These are phyloP conservation scores for Limnephilus rhombicus DNA, from an alignment of 2,888 invertebrate species.

Conservation along the genomic window DNA sequence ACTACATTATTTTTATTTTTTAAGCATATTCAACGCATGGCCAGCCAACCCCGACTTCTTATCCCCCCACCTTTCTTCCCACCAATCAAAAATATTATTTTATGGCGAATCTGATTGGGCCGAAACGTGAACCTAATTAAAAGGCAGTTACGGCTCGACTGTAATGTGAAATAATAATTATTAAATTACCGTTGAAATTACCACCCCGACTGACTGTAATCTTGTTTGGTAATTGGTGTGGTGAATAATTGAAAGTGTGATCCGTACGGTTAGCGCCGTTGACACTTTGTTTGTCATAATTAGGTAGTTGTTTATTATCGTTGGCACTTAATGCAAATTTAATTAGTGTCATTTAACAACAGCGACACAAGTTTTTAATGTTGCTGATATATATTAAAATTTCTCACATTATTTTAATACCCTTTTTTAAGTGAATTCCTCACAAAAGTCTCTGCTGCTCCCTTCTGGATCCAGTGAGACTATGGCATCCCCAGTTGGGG, in stretches of 20 bases:
- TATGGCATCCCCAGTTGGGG: no score
- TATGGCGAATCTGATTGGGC: slow-evolving; percentile 62
- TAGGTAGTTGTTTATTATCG: neutral
- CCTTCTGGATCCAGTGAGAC: no score
- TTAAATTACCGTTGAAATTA: neutral
- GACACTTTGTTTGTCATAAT: neutral
- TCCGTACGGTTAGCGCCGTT: neutral
- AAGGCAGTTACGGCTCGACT: slow-evolving; percentile 22
- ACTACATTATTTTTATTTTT: neutral
- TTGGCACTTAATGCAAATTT: no score
- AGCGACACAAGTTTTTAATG: no score
- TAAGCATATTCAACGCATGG: slow-evolving; percentile 50
- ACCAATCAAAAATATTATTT: slow-evolving; percentile 28
- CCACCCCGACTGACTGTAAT: neutral
- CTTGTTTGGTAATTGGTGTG: neutral
- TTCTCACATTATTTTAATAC: no score
- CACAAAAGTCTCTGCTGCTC: no score
- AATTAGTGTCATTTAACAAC: no score
- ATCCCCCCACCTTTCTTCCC: neutral
- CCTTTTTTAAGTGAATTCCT: no score
- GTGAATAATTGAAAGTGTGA: neutral
- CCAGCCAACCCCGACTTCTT: slow-evolving; percentile 48
- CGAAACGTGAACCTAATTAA: slow-evolving; percentile 61
- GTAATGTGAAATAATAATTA: slow-evolving; percentile 7
- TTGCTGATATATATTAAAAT: no score